phyloP scores from a whole-genome alignment of 2,113 vertebrate species.

The Toxotes jaculatrix region DNA sequence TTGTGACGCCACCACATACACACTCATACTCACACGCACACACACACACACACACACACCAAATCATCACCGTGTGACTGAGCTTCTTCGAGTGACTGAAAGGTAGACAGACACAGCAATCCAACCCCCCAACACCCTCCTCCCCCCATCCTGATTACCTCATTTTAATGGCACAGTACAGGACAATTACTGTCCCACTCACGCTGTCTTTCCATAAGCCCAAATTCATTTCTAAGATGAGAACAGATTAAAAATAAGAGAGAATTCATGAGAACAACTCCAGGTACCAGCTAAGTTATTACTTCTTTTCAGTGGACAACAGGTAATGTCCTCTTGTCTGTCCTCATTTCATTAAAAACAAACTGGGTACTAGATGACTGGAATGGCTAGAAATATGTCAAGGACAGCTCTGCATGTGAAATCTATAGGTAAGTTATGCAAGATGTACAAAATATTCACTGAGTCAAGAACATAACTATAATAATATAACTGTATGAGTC shows the following conservation, averaged over 20 bases:
- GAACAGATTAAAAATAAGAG: not conserved
- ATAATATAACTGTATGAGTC: not conserved
- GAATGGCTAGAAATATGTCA: not conserved
- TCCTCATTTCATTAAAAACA: not conserved
- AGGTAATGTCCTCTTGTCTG: not conserved
- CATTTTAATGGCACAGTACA: constrained; percentile 22
- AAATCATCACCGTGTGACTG: constrained; percentile 51
- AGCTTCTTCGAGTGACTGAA: constrained; percentile 34
- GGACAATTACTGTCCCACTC: constrained; percentile 32
- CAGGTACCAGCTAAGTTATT: not conserved
- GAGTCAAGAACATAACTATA: not conserved
- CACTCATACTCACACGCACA: constrained; percentile 35
- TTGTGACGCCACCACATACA: constrained; percentile 45
- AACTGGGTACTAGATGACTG: too few relatives aligned
- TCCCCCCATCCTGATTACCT: constrained; percentile 29
- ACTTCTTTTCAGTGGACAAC: not conserved
- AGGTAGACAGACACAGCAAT: constrained; percentile 32
- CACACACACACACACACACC: constrained; percentile 28
- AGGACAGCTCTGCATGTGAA: not conserved
- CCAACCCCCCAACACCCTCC: too few relatives aligned
- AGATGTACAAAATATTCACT: not conserved
- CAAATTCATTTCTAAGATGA: constrained; percentile 34
- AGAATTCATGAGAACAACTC: not conserved
- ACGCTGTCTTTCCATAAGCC: constrained; percentile 34
- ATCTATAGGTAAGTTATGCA: too few relatives aligned